phyloP scores from a whole-genome alignment of 2,888 invertebrate genomes.

The Notodromas monacha region DNA sequence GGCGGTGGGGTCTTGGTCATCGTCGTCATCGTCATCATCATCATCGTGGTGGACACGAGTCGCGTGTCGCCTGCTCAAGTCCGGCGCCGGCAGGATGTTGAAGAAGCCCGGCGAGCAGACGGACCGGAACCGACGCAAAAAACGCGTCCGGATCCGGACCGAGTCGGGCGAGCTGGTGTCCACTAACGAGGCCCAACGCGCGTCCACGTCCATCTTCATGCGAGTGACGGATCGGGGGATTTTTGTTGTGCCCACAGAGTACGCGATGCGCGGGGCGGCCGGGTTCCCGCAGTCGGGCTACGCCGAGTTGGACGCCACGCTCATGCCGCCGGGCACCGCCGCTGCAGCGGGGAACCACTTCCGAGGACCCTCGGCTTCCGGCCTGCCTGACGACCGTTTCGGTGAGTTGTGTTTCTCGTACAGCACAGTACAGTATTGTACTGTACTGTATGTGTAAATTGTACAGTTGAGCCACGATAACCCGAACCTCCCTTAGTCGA shows the following conservation, averaged over 20 bases:
- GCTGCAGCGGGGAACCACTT: conserved; percentile 9
- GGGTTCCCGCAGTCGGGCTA: conserved; percentile 24
- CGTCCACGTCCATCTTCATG: neutral
- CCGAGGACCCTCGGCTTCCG: too few relatives aligned
- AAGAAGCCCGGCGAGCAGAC: neutral
- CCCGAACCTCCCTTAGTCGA: too few relatives aligned
- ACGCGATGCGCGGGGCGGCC: neutral
- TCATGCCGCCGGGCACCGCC: conserved; percentile 13
- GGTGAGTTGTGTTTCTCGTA: too few relatives aligned
- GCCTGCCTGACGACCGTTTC: conserved; percentile 10
- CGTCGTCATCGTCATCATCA: too few relatives aligned
- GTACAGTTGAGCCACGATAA: too few relatives aligned
- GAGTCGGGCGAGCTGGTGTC: neutral
- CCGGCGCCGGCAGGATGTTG: too few relatives aligned
- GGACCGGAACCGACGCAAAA: neutral
- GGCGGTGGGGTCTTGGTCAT: too few relatives aligned
- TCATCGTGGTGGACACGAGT: too few relatives aligned
- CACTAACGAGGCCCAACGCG: neutral
- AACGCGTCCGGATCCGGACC: conserved; percentile 1
- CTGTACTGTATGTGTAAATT: too few relatives aligned
- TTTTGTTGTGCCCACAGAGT: neutral
- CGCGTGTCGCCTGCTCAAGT: too few relatives aligned
- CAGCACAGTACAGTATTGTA: too few relatives aligned
- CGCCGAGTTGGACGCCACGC: conserved; percentile 25
- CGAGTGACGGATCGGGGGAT: neutral